Conservation (phyloP, 2,888 invertebrate species). For the Gibbula magus region DNA sequence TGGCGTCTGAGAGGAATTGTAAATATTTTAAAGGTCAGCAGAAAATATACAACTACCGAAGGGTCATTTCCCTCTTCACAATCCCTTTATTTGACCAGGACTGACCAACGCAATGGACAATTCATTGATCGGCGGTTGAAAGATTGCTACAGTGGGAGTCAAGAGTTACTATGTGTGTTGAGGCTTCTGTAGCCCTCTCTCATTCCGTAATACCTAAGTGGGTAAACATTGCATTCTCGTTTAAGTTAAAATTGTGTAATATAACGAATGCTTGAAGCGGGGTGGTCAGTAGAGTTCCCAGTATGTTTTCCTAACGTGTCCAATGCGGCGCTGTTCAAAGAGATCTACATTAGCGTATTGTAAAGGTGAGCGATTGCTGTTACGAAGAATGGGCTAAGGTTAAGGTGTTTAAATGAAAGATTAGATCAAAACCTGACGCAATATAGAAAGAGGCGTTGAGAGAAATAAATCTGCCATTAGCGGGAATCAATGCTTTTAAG, state of each 20-base stretch:
- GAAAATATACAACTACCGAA: background rate
- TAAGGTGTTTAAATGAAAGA: constrained; percentile 5
- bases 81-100: background rate
- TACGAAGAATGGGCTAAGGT: constrained; percentile 5
- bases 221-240: background rate
- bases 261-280: background rate
- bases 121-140: background rate
- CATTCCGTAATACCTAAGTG: background rate
- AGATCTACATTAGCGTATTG: background rate
- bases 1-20: background rate
- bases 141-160: background rate
- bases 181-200: background rate
- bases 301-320: background rate
- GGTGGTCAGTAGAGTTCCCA: background rate
- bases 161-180: background rate
- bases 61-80: background rate
- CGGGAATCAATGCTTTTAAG: too few species aligned
- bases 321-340: background rate
- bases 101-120: background rate
- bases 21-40: background rate
- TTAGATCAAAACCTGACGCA: background rate
- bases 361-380: background rate
- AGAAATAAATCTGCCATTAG: background rate
- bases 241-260: background rate
- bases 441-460: background rate